Base-by-base conservation (phyloP, 1,140 invertebrate species). In the Drosophila navojoa region DNA sequence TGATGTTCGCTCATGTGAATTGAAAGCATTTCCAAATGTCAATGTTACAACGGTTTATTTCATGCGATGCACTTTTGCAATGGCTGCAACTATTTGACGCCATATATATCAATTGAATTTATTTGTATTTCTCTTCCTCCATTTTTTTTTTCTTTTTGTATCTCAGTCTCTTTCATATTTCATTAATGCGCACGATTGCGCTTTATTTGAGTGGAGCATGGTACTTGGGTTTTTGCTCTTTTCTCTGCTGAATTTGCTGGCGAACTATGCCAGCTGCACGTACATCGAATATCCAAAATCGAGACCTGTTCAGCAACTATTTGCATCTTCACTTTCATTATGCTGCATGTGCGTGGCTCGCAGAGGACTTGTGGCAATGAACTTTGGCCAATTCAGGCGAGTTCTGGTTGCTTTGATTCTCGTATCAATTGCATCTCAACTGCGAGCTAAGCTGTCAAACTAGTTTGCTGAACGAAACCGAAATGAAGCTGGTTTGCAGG, bases 301-400 rank as follows among this genome's bases (percentile, higher is more conserved):
- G 62, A 70, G 70, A 82, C 67, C 66, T 69, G 80, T 76, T 79
- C 45, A 45, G 60, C 67, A 49, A 85, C 77, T 79, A 76, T 71
- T 79, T 84, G 80, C 72, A 71, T 84, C 76, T 84, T 84, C 80
- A 84, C 80, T 84, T 84, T 84, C 80, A 62, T 67, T 68, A 61
- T 64, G 19, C 19, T 22, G 15, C 13, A 32, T 32, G n/a, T 53
- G 3, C 35, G 50, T 50, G 54, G 42, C 53, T 29, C n/a, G 15
- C 7, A 53, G 19, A 5, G 5, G 45, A 15, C 32, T 57, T 54
- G 67, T 84, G 81, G 81, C 81, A 84, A 84, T 85, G 81, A 84
- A 85, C 81, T 80, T 71, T 79, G 29, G 40, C 44, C 35, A 47
- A 66, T 77, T 68, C 75, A 66, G 68, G 25, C 55, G 50, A 44